Evolutionary conservation across 1,140 invertebrate genomes (phyloP).

Genomic region (Monochamus saltuarius): DNA sequence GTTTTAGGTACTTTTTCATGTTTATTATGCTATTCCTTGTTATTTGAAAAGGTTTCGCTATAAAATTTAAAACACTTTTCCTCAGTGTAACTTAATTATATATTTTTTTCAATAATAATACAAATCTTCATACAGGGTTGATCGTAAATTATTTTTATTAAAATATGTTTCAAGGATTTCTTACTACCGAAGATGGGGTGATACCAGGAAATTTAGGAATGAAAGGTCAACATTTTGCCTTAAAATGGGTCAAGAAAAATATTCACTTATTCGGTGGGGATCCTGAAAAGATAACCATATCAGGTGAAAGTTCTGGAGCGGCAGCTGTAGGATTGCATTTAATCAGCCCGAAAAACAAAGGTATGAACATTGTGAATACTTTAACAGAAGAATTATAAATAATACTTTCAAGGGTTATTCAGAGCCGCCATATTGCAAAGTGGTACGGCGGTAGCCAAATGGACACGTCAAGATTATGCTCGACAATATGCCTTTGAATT

Average conservation of each 20-base stretch:
- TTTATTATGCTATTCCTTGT: too few species aligned
- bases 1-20: background rate
- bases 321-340: background rate
- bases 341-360: background rate
- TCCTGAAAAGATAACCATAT: conserved; percentile 3
- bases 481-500: background rate
- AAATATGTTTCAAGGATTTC: conserved; percentile 4
- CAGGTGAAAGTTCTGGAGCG: conserved; percentile 3
- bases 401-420: conserved; percentile 2
- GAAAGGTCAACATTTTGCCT: conserved; percentile 10
- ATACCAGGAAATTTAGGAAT: conserved; percentile 3
- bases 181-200: conserved; percentile 3
- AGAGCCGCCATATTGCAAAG: conserved; percentile 11
- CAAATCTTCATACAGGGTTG: too few species aligned
- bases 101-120: too few species aligned
- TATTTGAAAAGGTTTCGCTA: too few species aligned
- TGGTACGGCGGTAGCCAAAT: background rate
- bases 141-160: too few species aligned
- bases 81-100: too few species aligned
- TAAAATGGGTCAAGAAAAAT: conserved; percentile 10
- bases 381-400: background rate
- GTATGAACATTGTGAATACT: background rate
- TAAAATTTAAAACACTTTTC: too few species aligned
- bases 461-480: background rate
- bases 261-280: conserved; percentile 10